phyloP scores from a whole-genome alignment of 1,140 invertebrate genomes.

The Teleopsis dalmanni region DNA sequence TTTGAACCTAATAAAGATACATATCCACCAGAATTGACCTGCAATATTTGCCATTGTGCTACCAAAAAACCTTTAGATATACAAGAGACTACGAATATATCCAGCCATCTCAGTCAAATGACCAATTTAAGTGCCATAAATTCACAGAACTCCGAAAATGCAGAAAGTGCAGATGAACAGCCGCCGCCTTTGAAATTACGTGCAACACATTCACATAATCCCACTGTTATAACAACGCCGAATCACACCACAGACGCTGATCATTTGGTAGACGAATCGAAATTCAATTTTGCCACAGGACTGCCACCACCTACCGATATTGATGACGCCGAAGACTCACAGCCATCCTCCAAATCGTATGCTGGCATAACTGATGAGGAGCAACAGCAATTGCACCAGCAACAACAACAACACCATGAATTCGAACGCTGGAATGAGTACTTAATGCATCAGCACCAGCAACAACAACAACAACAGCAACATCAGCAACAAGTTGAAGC shows the following conservation, averaged over 20 bases:
- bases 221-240: not conserved
- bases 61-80: constrained; percentile 11
- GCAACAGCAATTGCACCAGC: constrained; percentile 22
- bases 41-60: constrained; percentile 8
- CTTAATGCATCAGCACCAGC: constrained; percentile 33
- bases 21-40: constrained; percentile 6
- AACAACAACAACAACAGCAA: constrained; percentile 32
- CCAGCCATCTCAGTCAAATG: not conserved
- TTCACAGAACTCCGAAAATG: constrained; percentile 12
- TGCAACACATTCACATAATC: constrained; percentile 5
- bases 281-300: constrained; percentile 9
- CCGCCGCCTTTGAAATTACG: constrained; percentile 11
- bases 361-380: not conserved
- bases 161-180: constrained; percentile 8
- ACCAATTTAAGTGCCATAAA: constrained; percentile 10
- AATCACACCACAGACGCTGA: not conserved
- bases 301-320: not conserved
- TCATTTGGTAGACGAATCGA: constrained; percentile 13
- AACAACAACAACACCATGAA: constrained; percentile 27
- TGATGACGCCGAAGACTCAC: constrained; percentile 22
- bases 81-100: constrained; percentile 5
- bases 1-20: constrained; percentile 14
- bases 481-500: constrained; percentile 22
- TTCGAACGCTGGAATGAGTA: constrained; percentile 27
- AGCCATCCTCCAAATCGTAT: constrained; percentile 22